A percentile compares a stretch with the other conserved stretches of the same genome.
These are phyloP conservation scores for Pachycephala philippinensis DNA, from an alignment of 2,113 vertebrate species.

Conservation along the genomic window DNA sequence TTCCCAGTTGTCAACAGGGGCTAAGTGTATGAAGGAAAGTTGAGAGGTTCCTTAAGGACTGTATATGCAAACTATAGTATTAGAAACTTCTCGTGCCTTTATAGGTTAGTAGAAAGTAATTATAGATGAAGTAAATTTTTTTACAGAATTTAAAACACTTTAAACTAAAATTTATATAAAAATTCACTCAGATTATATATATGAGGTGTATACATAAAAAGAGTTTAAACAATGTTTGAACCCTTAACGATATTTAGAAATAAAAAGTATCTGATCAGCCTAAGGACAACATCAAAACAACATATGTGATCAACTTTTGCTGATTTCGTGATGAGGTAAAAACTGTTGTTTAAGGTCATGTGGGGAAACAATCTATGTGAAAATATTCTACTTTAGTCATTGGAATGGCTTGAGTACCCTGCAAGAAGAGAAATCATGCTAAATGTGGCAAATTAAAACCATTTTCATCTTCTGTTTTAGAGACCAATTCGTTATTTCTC, in stretches of 20 bases:
- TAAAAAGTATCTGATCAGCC: neutral
- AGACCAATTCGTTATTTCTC: neutral
- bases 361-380: neutral
- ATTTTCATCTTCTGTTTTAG: neutral
- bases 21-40: neutral
- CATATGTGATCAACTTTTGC: fast-evolving
- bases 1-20: fast-evolving
- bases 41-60: neutral
- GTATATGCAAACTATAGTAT: neutral
- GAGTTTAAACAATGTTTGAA: neutral
- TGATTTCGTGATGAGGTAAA: neutral
- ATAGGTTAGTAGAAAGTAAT: neutral
- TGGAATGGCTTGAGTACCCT: neutral
- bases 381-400: neutral
- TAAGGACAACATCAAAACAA: neutral
- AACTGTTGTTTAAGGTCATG: neutral
- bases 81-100: neutral
- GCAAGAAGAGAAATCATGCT: neutral
- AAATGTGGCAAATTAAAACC: neutral
- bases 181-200: neutral
- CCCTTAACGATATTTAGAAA: neutral
- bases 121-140: neutral
- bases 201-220: neutral
- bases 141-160: neutral
- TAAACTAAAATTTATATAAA: neutral